A percentile compares a stretch with the other conserved stretches of the same genome.
These are phyloP conservation scores for Heliconius cydno DNA, from an alignment of 2,888 invertebrate genomes.

Conservation along the genomic window DNA sequence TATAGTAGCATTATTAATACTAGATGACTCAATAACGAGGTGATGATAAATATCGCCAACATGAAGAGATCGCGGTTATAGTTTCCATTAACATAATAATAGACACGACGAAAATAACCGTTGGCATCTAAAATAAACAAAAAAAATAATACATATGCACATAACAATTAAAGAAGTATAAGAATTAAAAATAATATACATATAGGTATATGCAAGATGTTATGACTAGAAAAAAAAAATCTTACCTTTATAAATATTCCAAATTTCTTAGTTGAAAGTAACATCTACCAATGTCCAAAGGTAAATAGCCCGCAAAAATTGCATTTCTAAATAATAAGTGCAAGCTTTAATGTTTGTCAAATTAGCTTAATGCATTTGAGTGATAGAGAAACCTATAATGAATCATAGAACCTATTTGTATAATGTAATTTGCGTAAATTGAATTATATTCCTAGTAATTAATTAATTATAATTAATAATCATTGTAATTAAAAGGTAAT, in stretches of 20 bases:
- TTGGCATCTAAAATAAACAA: conserved; percentile 1
- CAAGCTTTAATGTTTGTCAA: background rate
- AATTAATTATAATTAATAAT: conserved; percentile 33
- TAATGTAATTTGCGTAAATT: conserved; percentile 5
- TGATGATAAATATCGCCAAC: background rate
- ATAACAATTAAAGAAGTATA: too few relatives aligned
- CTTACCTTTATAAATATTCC: background rate
- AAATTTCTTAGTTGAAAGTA: background rate
- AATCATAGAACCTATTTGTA: background rate
- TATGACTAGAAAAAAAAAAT: background rate
- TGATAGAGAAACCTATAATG: background rate
- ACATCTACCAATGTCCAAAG: background rate
- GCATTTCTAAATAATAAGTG: conserved; percentile 3
- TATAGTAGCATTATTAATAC: background rate
- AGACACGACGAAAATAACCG: conserved; percentile 2
- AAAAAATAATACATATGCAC: too few relatives aligned
- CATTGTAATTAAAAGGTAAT: conserved; percentile 16
- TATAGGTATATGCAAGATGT: background rate
- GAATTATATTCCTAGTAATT: conserved; percentile 12
- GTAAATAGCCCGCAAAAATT: background rate
- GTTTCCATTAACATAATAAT: conserved; percentile 9
- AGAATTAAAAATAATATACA: background rate
- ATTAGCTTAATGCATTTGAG: conserved; percentile 14
- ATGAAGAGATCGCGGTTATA: conserved; percentile 2
- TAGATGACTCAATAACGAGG: background rate